These are phyloP conservation scores for Platynereis dumerilii DNA, from an alignment of 2,888 invertebrate genomes.

Conservation along the genomic window DNA sequence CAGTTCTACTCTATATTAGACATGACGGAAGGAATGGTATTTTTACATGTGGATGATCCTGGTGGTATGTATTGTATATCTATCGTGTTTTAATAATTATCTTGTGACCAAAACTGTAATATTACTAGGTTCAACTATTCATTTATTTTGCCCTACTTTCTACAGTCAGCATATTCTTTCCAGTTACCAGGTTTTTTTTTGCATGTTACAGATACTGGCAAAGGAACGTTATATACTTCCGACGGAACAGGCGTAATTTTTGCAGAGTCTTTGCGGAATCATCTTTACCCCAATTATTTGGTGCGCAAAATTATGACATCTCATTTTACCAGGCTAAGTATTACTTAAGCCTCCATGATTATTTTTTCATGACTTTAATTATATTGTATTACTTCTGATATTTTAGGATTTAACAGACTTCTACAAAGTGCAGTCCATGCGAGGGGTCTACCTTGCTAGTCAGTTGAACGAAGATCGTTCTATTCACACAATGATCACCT, in stretches of 20 bases:
- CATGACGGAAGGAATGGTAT: constrained; percentile 56
- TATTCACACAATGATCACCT: constrained; percentile 59
- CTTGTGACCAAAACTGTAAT: no score
- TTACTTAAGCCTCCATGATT: no score
- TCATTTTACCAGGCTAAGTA: no score
- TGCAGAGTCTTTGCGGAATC: constrained; percentile 54
- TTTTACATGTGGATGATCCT: constrained; percentile 61
- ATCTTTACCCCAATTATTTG: constrained; percentile 59
- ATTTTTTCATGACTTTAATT: no score
- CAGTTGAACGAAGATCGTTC: constrained; percentile 55
- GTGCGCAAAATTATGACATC: no score
- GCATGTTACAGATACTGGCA: constrained; percentile 54
- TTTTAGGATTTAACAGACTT: constrained; percentile 57
- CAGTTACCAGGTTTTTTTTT: background rate
- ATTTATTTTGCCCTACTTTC: no score
- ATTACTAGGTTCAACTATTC: no score
- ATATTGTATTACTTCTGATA: no score
- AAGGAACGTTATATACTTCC: constrained; percentile 60
- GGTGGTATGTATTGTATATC: constrained; percentile 46
- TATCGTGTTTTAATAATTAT: no score
- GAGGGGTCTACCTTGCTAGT: constrained; percentile 60
- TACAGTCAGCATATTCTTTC: no score
- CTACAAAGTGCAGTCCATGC: constrained; percentile 48
- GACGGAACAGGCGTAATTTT: constrained; percentile 55
- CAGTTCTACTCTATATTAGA: constrained; percentile 62